Conservation (phyloP, 2,797 vertebrate species). For the Cryptoblepharus egeriae region DNA sequence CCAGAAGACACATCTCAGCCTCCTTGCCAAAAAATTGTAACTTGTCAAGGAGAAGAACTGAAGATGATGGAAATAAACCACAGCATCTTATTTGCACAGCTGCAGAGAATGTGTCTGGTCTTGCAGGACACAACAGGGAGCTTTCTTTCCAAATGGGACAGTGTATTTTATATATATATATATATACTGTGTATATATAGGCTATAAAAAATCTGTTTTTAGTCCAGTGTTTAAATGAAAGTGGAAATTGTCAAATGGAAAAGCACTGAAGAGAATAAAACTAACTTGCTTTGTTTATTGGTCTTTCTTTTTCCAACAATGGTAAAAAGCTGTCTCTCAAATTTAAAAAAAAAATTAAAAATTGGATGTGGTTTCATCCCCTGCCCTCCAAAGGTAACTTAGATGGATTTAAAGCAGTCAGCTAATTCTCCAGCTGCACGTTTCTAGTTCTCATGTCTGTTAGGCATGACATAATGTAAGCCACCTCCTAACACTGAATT, state of each 20-base stretch:
- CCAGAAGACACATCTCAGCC: slow-evolving; percentile 40
- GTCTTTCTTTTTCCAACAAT: not conserved
- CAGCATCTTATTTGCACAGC: slow-evolving; percentile 8
- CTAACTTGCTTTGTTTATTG: slow-evolving; percentile 33
- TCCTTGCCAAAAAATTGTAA: slow-evolving; percentile 54
- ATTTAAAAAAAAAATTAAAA: too few species aligned
- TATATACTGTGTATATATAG: not conserved
- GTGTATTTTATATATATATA: too few species aligned
- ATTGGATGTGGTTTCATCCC: too few species aligned
- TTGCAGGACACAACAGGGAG: not conserved
- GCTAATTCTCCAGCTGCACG: not conserved
- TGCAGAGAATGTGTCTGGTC: accelerated
- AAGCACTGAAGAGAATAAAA: slow-evolving; percentile 31
- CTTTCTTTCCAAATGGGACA: slow-evolving; percentile 15
- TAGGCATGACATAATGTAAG: not conserved
- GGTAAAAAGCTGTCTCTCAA: too few species aligned
- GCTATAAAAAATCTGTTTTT: not conserved
- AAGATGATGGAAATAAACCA: slow-evolving; percentile 28
- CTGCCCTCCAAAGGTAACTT: too few species aligned
- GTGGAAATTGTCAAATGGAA: not conserved
- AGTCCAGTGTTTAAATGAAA: slow-evolving; percentile 5
- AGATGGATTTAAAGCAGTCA: not conserved
- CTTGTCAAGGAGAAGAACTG: not conserved
- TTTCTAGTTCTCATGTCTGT: not conserved
- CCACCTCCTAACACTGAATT: slow-evolving; percentile 24